phyloP scores from a whole-genome alignment of 2,113 vertebrate species.

The Equus przewalskii region DNA sequence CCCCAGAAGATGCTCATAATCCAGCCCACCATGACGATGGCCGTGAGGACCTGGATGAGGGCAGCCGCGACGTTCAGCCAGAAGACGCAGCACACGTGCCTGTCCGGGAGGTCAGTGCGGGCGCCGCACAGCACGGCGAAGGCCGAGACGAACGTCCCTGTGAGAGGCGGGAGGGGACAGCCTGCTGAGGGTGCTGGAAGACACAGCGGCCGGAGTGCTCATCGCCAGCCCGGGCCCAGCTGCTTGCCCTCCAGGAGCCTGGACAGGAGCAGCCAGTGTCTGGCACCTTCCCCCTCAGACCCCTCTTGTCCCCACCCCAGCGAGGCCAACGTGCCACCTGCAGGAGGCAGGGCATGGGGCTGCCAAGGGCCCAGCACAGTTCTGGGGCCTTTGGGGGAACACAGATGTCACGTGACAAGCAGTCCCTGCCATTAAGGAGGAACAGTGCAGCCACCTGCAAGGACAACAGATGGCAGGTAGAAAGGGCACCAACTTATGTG shows the following conservation, averaged over 20 bases:
- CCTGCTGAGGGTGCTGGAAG: neutral
- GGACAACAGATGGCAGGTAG: neutral
- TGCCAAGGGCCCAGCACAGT: neutral
- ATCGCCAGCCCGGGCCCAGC: rapidly evolving
- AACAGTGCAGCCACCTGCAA: neutral
- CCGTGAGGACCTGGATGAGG: slow-evolving; percentile 97
- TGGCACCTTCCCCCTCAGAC: neutral
- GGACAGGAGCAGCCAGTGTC: rapidly evolving
- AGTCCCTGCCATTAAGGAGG: rapidly evolving
- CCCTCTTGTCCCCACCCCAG: neutral
- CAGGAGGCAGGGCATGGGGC: rapidly evolving
- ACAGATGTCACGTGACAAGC: neutral
- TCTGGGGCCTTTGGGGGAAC: neutral
- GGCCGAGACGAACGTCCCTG: slow-evolving; percentile 97
- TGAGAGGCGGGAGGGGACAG: slow-evolving; percentile 44
- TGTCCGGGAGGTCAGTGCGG: slow-evolving; percentile 94
- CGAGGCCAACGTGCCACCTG: neutral
- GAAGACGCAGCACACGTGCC: slow-evolving; percentile 97
- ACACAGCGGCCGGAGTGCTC: rapidly evolving
- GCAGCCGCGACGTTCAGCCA: slow-evolving; percentile 98
- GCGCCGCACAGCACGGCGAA: slow-evolving; percentile 98
- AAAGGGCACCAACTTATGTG: rapidly evolving
- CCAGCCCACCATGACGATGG: slow-evolving; percentile 99
- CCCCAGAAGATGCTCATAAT: slow-evolving; percentile 99
- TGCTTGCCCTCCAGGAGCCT: neutral